Evolutionary conservation across 23 tunicate species (phyloP).

Genomic region (Pegea sp.): DNA sequence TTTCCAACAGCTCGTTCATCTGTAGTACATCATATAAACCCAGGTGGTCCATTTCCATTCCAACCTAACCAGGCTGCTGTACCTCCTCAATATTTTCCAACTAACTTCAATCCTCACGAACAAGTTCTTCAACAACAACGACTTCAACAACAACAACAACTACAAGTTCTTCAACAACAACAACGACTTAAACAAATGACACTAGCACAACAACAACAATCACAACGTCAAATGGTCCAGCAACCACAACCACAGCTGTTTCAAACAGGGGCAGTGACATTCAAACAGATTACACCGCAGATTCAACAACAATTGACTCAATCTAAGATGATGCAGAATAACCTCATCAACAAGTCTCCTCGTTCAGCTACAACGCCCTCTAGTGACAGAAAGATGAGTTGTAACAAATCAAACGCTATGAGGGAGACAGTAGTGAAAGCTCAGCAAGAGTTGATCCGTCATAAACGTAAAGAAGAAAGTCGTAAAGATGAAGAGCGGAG

Average conservation of each 20-base stretch:
- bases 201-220: neutral
- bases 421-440: neutral
- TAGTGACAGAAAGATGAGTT: too few species aligned
- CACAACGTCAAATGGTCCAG: neutral
- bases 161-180: neutral
- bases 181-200: neutral
- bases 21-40: neutral
- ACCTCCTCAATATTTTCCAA: neutral
- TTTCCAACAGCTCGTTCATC: too few species aligned
- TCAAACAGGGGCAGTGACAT: neutral
- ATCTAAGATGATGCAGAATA: neutral
- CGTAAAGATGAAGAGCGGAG: neutral
- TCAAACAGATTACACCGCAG: neutral
- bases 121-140: neutral
- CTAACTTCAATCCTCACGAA: neutral
- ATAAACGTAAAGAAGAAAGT: neutral
- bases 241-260: neutral
- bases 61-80: neutral
- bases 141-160: neutral
- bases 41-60: neutral
- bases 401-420: neutral
- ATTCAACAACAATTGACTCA: neutral
- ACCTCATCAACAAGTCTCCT: neutral
- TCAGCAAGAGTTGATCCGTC: neutral
- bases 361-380: conserved; percentile 6